Evolutionary conservation across 1,140 invertebrate genomes (phyloP).

Genomic region (Drosophila trapezifrons): DNA sequence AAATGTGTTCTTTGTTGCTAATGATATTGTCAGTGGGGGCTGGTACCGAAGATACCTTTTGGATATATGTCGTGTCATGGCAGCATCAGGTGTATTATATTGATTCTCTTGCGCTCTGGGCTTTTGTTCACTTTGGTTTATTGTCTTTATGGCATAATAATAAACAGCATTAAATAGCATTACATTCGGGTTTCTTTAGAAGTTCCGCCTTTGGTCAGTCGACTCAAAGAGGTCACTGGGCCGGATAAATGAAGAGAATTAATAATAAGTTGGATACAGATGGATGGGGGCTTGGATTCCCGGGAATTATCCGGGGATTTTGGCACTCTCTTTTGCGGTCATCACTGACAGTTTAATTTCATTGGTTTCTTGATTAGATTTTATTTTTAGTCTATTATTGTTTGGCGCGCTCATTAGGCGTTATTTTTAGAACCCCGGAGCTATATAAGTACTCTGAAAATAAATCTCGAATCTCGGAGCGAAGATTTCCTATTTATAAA

Average conservation of each 20-base stretch:
- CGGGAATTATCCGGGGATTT: conserved; percentile 21
- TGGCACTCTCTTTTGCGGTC: conserved; percentile 22
- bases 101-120: conserved; percentile 43
- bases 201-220: conserved; percentile 51
- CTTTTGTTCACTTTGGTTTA: conserved; percentile 48
- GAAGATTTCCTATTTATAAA: conserved; percentile 50
- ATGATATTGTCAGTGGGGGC: conserved; percentile 68
- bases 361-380: conserved; percentile 20
- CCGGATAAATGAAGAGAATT: conserved; percentile 23
- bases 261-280: conserved; percentile 6
- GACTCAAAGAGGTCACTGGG: conserved; percentile 62
- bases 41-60: conserved; percentile 27
- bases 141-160: conserved; percentile 53
- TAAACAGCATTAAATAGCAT: conserved; percentile 71
- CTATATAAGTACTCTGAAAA: conserved; percentile 28
- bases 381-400: conserved; percentile 41
- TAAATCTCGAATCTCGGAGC: conserved; percentile 25
- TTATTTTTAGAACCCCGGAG: conserved; percentile 43
- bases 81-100: conserved; percentile 69
- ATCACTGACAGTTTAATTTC: conserved; percentile 33
- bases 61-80: conserved; percentile 38
- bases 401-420: conserved; percentile 23
- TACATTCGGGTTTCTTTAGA: conserved; percentile 47
- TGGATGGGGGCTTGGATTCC: conserved; percentile 4
- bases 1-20: conserved; percentile 64